Evolutionary conservation across 64 coral and sea anemone genomes (phyloP).

Genomic region (Hydrozoanthus tunicans): DNA sequence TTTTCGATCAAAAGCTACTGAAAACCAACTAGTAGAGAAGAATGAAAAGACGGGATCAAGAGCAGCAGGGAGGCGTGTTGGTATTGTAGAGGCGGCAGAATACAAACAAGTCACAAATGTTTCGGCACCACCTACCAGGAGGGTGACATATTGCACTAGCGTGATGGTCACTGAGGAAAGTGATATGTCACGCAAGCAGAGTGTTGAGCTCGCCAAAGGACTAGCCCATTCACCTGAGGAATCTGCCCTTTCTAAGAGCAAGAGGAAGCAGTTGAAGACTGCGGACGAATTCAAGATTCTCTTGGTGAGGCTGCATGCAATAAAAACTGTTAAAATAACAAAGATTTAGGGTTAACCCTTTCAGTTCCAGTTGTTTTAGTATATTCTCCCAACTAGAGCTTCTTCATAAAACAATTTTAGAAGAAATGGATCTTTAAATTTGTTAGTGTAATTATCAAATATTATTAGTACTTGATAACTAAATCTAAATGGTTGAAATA

Average conservation of each 20-base stretch:
- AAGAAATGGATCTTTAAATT: no score
- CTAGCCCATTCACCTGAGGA: background rate
- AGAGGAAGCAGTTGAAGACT: background rate
- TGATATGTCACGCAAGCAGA: constrained; percentile 7
- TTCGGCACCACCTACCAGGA: background rate
- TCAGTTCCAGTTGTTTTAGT: no score
- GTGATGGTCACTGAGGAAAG: background rate
- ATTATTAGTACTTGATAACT: no score
- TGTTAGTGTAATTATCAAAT: no score
- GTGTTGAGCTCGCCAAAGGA: background rate
- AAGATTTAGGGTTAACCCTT: no score
- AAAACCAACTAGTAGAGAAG: background rate
- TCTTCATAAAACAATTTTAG: no score
- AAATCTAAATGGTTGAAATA: no score
- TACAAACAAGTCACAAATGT: background rate
- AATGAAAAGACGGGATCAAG: background rate
- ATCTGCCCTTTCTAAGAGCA: background rate
- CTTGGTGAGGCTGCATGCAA: background rate
- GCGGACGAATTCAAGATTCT: constrained; percentile 24
- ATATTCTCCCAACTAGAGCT: no score
- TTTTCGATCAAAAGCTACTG: background rate
- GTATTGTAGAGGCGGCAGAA: background rate
- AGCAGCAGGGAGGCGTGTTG: background rate
- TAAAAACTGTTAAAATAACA: no score
- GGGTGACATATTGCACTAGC: background rate